phyloP scores from a whole-genome alignment of 2,888 invertebrate genomes.

The Tethea ocularis region DNA sequence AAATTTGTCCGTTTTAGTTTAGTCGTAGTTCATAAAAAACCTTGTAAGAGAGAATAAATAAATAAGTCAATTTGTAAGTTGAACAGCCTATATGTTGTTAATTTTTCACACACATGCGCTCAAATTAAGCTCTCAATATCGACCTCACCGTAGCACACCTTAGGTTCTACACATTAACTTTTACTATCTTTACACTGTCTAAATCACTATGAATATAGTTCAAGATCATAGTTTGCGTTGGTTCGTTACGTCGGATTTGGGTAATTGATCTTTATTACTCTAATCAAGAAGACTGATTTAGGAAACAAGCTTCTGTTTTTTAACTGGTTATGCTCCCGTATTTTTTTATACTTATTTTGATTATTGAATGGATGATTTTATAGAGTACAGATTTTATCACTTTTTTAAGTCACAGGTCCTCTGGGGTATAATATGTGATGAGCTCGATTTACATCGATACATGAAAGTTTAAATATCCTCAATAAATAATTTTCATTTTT shows the following conservation, averaged over 20 bases:
- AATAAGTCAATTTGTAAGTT: neutral
- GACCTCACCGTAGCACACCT: neutral
- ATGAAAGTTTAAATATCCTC: too few species aligned
- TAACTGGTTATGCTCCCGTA: neutral
- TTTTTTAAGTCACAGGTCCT: too few species aligned
- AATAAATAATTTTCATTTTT: too few species aligned
- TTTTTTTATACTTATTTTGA: neutral
- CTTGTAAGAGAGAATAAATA: too few species aligned
- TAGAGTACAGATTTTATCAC: too few species aligned
- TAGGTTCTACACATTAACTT: neutral
- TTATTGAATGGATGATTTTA: too few species aligned
- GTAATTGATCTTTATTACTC: neutral
- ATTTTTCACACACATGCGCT: neutral
- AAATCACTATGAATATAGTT: neutral
- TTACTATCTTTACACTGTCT: neutral
- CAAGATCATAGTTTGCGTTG: neutral
- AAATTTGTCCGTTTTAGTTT: too few species aligned
- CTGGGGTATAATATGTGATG: too few species aligned
- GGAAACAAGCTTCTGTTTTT: neutral
- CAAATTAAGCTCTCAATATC: neutral
- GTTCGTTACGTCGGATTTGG: neutral
- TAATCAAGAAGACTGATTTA: neutral
- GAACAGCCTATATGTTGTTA: neutral
- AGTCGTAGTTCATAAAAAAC: too few species aligned
- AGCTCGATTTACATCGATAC: too few species aligned